Percentiles rank a stretch among this genome's conserved stretches.
phyloP scores from a whole-genome alignment of 2,113 vertebrate species.

The Proterorhinus semilunaris region DNA sequence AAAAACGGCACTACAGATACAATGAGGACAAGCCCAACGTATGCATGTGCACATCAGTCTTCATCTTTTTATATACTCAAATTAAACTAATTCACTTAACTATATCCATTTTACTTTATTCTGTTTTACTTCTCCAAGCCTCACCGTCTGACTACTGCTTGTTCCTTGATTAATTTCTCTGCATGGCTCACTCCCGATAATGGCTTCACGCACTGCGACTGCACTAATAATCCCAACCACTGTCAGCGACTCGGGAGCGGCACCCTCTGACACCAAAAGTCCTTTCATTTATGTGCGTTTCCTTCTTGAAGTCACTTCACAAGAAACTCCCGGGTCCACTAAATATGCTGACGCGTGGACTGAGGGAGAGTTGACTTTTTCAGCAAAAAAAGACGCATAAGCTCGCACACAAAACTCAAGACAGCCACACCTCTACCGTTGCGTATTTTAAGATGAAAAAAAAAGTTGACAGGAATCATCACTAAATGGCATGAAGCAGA shows the following conservation, averaged over 20 bases:
- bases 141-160: not conserved
- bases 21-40: too few relatives aligned
- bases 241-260: constrained; percentile 2
- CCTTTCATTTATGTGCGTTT: constrained; percentile 38
- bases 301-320: constrained; percentile 27
- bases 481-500: constrained; percentile 45
- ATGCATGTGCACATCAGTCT: too few relatives aligned
- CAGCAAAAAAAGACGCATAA: constrained; percentile 40
- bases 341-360: constrained; percentile 51
- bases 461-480: constrained; percentile 45
- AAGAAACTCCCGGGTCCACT: constrained; percentile 44
- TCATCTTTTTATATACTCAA: too few relatives aligned
- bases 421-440: constrained; percentile 44
- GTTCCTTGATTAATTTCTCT: not conserved
- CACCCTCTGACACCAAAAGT: constrained; percentile 9
- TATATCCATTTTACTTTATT: too few relatives aligned
- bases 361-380: constrained; percentile 31
- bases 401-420: constrained; percentile 20
- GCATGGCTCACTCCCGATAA: not conserved
- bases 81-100: too few relatives aligned
- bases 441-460: constrained; percentile 61
- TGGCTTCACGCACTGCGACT: constrained; percentile 12
- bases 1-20: too few relatives aligned
- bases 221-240: constrained; percentile 36
- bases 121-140: not conserved